Evolutionary conservation across 2,113 vertebrate species (phyloP), one percentile per base, ranked within the genome.

Genomic region (Albula goreensis): DNA sequence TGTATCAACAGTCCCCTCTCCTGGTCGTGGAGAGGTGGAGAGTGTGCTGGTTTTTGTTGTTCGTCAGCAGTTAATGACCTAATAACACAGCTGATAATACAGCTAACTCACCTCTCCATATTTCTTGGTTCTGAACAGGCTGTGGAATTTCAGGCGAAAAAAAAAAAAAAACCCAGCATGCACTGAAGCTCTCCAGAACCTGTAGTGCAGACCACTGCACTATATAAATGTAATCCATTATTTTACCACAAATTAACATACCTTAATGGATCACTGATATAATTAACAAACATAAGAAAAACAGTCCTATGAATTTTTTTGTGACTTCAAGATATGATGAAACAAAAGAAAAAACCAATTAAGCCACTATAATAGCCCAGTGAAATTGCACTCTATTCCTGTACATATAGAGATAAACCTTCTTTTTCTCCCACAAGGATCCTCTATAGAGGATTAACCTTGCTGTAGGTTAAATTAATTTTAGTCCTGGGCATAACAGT

Each of bases 361-460:
- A 70, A n/a, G 63, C 63, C n/a, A 13, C 63, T 70, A 70, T 17
- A 70, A 70, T 74, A 31, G 53, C 70, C 22, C n/a, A 74, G 25
- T 74, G 70, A 74, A 74, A 74, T 74, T 31, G 31, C n/a, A 4
- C 70, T 74, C 70, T 74, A 74, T 74, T 74, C 70, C 7, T 74
- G 70, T 74, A 25, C 70, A 1, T 74, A 74, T 31, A 31, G 70
- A 74, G 70, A 74, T 74, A 74, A 74, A 74, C 70, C 70, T 74
- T 70, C 63, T 70, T 70, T 74, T 74, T 74, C 70, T 74, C 70
- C 70, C 70, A 74, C 9, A 74, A 74, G 70, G 70, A 74, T 31
- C n/a, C 70, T 74, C 70, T 74, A 10, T 74, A 74, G 70, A 74
- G 70, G 70, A 74, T 74, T 74, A 74, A 74, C 70, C 70, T 74